Percentiles rank a stretch among this genome's conserved stretches.
Evolutionary conservation across 2,113 vertebrate genomes (phyloP).

Genomic region (Odobenus rosmarus): DNA sequence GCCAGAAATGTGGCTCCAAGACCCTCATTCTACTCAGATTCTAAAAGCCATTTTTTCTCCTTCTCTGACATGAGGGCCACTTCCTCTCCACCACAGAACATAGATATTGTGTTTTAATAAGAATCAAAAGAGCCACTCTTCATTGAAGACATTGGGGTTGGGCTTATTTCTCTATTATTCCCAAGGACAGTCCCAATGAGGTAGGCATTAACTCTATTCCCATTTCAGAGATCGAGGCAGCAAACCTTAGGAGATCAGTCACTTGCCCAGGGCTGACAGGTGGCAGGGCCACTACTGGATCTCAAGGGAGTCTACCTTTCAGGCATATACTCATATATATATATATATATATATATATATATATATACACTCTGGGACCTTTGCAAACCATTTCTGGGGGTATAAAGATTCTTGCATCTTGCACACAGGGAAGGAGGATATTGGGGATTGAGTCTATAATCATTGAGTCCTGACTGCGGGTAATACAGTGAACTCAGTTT

Average conservation of each 20-base stretch:
- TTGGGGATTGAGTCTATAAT: not conserved
- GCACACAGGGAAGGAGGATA: not conserved
- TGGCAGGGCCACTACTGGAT: fast-evolving
- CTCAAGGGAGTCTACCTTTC: not conserved
- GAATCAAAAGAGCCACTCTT: not conserved
- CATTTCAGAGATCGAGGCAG: not conserved
- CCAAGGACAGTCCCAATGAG: not conserved
- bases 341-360: not conserved
- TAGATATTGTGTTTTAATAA: not conserved
- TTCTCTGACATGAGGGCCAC: not conserved
- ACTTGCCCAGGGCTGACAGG: not conserved
- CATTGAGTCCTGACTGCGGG: not conserved
- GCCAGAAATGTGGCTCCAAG: too few relatives aligned
- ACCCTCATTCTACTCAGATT: not conserved
- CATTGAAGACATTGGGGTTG: not conserved
- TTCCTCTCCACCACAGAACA: not conserved
- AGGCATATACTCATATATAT: not conserved
- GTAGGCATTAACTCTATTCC: not conserved
- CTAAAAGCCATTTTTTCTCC: not conserved
- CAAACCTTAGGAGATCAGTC: not conserved
- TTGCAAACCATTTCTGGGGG: not conserved
- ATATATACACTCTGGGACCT: not conserved
- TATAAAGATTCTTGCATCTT: not conserved
- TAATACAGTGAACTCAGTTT: not conserved
- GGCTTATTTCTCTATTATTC: not conserved